Conservation (phyloP, 2,113 vertebrate species). For the Campylorhamphus procurvoides region DNA sequence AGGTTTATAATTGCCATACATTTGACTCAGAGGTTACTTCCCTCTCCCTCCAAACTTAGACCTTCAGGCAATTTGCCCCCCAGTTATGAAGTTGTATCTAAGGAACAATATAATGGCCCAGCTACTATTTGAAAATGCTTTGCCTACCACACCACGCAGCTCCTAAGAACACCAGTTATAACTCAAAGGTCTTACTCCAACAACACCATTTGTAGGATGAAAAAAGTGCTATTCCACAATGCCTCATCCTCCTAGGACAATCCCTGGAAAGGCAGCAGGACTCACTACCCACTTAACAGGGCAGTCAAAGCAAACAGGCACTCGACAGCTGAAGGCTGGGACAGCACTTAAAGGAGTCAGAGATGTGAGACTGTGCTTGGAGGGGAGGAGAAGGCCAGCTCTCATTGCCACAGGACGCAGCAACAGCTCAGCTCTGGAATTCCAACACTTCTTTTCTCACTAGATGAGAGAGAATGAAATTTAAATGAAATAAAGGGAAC, state of each 20-base stretch:
- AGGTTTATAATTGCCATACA: not conserved
- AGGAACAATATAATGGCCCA: not conserved
- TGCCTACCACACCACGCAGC: no score
- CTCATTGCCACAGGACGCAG: slow-evolving; percentile 10
- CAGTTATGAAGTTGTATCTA: not conserved
- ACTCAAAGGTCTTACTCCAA: not conserved
- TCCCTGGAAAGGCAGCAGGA: not conserved
- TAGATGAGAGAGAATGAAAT: not conserved
- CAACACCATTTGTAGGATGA: not conserved
- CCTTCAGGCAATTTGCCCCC: not conserved
- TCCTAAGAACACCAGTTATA: not conserved
- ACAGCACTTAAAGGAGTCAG: not conserved
- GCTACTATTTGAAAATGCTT: not conserved
- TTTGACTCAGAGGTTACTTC: not conserved
- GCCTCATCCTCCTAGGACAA: not conserved
- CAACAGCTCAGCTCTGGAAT: slow-evolving; percentile 13
- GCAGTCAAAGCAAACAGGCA: not conserved
- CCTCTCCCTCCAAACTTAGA: not conserved
- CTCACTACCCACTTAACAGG: not conserved
- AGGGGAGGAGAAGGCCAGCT: not conserved
- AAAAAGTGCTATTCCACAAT: not conserved
- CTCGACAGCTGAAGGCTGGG: not conserved
- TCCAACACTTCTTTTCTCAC: slow-evolving; percentile 3
- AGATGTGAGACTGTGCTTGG: slow-evolving; percentile 34
- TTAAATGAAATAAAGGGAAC: not conserved